These are phyloP conservation scores for Echinometra lucunter DNA, from an alignment of 53 echinoderm and acorn worm species.

Conservation along the genomic window DNA sequence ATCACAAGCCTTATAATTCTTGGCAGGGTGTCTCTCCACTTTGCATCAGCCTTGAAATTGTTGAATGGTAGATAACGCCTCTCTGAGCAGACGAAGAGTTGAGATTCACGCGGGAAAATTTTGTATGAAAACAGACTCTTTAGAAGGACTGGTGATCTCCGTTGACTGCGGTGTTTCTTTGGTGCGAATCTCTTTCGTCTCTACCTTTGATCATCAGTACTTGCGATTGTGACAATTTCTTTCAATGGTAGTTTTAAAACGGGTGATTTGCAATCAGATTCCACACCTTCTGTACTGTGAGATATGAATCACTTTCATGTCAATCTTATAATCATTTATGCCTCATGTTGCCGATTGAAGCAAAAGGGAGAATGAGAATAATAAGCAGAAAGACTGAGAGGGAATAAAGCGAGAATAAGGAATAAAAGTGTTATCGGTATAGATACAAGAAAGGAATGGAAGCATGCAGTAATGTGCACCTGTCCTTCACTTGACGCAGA, in stretches of 20 bases:
- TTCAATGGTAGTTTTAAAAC: neutral
- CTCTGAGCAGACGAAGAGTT: neutral
- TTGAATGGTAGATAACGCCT: conserved; percentile 41
- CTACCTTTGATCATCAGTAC: neutral
- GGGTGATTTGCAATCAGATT: neutral
- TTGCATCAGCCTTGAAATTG: neutral
- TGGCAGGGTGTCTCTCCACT: neutral
- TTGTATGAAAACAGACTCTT: neutral
- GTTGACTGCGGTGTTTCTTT: neutral
- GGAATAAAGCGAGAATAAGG: neutral
- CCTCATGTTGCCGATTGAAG: neutral
- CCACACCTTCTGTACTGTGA: neutral
- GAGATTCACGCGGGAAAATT: conserved; percentile 24
- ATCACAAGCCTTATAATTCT: conserved; percentile 36
- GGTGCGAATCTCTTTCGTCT: neutral
- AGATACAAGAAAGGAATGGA: neutral
- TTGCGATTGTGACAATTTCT: conserved; percentile 7
- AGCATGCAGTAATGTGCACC: neutral
- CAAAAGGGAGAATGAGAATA: neutral
- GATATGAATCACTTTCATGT: neutral
- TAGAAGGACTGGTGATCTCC: neutral
- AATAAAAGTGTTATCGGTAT: neutral
- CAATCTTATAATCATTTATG: conserved; percentile 1
- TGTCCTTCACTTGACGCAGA: conserved; percentile 25
- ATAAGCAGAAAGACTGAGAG: neutral